Evolutionary conservation across 2,113 vertebrate species (phyloP).

Genomic region (Harpagus bidentatus): DNA sequence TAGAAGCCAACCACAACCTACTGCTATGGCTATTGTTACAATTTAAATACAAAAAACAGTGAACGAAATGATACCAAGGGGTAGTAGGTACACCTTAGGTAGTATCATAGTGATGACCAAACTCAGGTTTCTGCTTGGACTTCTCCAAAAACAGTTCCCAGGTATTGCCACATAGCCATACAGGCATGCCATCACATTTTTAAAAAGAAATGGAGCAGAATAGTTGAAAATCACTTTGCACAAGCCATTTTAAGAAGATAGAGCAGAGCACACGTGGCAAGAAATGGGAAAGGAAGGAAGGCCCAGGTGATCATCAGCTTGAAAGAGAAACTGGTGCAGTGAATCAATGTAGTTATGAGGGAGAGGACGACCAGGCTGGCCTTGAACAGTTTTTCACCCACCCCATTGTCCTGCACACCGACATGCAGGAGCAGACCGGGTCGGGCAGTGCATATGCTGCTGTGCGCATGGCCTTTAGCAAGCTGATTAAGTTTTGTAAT

Average conservation of each 20-base stretch:
- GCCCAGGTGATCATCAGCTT: neutral
- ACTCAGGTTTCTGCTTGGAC: neutral
- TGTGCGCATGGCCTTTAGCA: rapidly evolving
- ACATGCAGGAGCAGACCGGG: neutral
- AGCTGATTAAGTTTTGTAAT: too few relatives aligned
- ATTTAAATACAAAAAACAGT: neutral
- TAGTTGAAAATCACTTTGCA: neutral
- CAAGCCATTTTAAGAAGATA: neutral
- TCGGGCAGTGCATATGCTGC: neutral
- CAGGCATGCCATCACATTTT: neutral
- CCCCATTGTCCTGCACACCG: neutral
- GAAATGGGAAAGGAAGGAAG: neutral
- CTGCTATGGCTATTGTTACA: neutral
- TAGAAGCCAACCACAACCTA: neutral
- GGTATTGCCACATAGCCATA: neutral
- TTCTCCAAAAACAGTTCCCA: neutral
- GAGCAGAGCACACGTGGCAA: neutral
- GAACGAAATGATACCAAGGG: neutral
- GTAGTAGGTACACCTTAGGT: neutral
- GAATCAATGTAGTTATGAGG: too few relatives aligned
- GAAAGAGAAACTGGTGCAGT: neutral
- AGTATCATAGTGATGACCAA: too few relatives aligned
- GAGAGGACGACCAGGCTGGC: neutral
- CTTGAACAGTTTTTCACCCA: neutral
- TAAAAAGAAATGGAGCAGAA: neutral